phyloP scores from a whole-genome alignment of 2,113 vertebrate species.

The Eretmodus cyanostictus region DNA sequence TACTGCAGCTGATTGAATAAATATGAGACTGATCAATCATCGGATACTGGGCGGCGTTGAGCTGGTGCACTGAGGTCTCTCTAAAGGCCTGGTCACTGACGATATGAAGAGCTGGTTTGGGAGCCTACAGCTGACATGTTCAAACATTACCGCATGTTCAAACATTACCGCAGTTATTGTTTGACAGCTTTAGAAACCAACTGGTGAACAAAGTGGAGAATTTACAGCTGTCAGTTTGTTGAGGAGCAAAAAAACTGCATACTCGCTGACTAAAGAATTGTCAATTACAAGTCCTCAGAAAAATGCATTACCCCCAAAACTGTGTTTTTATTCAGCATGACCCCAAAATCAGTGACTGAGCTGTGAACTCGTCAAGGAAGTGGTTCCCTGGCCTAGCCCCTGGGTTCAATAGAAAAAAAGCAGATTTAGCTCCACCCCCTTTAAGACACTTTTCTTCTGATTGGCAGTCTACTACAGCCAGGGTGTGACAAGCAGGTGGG shows the following conservation, averaged over 20 bases:
- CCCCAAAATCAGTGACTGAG: neutral
- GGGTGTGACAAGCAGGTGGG: neutral
- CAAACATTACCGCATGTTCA: neutral
- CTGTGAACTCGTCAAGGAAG: neutral
- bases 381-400: neutral
- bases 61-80: neutral
- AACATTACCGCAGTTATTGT: neutral
- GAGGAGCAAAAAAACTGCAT: neutral
- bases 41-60: neutral
- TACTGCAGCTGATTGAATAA: neutral
- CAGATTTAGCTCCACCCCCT: neutral
- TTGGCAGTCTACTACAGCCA: neutral
- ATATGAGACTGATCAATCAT: neutral
- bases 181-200: neutral
- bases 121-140: neutral
- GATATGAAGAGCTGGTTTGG: neutral
- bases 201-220: neutral
- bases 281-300: neutral
- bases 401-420: neutral
- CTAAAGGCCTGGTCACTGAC: neutral
- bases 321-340: neutral
- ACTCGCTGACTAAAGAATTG: neutral
- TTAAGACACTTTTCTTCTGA: neutral
- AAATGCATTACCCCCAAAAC: neutral
- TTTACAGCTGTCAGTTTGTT: neutral